These are phyloP conservation scores for Lontra canadensis DNA, from an alignment of 2,113 vertebrate genomes.

Conservation along the genomic window DNA sequence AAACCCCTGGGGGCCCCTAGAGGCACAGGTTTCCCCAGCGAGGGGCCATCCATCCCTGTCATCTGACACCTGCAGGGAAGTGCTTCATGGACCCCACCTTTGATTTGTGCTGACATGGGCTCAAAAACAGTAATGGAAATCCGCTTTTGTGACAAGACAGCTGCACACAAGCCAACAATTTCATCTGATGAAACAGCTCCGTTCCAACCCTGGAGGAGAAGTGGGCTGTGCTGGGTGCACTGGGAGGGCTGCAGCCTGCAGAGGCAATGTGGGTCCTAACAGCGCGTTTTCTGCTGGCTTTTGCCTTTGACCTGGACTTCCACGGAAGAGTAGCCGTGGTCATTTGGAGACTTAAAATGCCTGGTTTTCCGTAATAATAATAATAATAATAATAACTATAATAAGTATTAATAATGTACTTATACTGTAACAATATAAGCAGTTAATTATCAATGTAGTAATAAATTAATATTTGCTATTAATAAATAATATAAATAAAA, in stretches of 20 bases:
- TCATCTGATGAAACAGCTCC: background rate
- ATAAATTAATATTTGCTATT: no score
- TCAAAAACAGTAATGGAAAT: background rate
- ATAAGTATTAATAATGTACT: background rate
- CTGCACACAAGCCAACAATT: background rate
- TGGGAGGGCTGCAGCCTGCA: background rate
- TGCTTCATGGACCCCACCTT: background rate
- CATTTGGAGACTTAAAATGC: background rate
- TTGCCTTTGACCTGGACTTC: background rate
- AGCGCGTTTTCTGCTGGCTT: fast-evolving
- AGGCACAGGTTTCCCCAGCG: background rate
- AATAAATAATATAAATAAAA: no score
- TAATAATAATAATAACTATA: background rate
- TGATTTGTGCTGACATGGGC: background rate
- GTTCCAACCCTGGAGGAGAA: background rate
- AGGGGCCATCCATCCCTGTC: no score
- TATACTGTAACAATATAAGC: no score
- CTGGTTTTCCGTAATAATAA: background rate
- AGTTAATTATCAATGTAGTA: no score
- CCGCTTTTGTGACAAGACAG: background rate
- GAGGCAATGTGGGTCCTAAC: fast-evolving
- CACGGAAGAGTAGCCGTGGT: fast-evolving
- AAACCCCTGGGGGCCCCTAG: background rate
- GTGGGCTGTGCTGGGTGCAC: background rate
- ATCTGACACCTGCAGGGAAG: background rate